Conservation (phyloP, 2,113 vertebrate genomes). For the Neotoma lepida region DNA sequence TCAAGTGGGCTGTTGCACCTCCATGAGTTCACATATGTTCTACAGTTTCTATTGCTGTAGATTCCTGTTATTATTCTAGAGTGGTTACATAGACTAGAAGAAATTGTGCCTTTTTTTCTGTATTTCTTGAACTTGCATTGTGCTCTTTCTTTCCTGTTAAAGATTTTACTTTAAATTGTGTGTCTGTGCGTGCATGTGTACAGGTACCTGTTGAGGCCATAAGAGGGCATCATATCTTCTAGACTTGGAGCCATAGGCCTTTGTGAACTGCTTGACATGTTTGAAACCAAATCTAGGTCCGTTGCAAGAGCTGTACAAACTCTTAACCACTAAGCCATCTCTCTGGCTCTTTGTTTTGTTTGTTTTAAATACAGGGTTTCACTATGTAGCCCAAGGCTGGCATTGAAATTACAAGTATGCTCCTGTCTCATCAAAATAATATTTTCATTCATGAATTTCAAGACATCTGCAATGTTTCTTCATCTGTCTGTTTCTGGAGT, state of each 20-base stretch:
- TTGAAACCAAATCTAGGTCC: neutral
- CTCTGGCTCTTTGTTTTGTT: neutral
- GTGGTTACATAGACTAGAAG: neutral
- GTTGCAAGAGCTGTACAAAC: neutral
- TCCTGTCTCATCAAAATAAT: neutral
- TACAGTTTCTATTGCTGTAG: neutral
- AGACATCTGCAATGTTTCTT: neutral
- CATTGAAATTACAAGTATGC: neutral
- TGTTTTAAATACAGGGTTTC: neutral
- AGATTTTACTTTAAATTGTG: neutral
- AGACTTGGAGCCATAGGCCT: neutral
- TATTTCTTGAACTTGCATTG: neutral
- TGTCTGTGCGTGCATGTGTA: neutral
- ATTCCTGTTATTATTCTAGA: neutral
- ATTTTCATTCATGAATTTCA: neutral
- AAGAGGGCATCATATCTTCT: neutral
- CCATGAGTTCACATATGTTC: neutral
- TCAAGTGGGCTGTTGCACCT: neutral
- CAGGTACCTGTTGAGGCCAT: neutral
- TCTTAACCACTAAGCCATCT: neutral
- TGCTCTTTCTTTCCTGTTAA: neutral
- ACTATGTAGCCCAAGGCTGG: neutral
- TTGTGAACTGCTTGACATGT: neutral
- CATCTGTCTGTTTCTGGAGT: neutral
- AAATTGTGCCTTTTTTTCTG: neutral